Evolutionary conservation across 2,797 vertebrate genomes (phyloP), one percentile per base, ranked within the genome.

Genomic region (Pseudochirops cupreus): DNA sequence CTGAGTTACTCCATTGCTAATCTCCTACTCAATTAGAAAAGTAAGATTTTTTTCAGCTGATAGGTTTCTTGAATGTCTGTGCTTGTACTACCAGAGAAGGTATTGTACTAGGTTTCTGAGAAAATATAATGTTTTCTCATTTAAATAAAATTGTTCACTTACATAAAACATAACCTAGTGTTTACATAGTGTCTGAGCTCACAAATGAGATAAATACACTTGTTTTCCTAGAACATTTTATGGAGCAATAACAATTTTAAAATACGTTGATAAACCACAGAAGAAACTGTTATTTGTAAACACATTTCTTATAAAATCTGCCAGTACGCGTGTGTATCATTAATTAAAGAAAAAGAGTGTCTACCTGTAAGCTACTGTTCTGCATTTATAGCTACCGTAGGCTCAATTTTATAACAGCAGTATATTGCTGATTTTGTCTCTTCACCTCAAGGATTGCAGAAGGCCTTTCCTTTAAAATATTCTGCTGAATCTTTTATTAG

Each of bases 401-500:
- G n/a, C 33, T 39, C 33, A 74, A 39, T 74, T 74, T 74, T 39
- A n/a, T 74, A 74, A 14, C 1, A 10, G 39, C 33, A n/a, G 1
- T 39, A 21, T 74, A 74, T 74, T n/a, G 33, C 62, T 74, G 39
- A 74, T 74, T 74, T 74, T 74, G 62, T 33, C 33, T 74, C 33
- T n/a, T 74, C 14, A 74, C 14, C 33, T 28, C 62, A 18, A 14
- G 62, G 33, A 39, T 21, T 39, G 5, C 33, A 39, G 18, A 39
- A 74, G n/a, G 62, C n/a, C 59, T 62, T 74, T 74, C 33, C 62
- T 74, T 74, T 74, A 74, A 74, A 74, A 74, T n/a, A 74, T 74
- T n/a, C 62, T 74, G 33, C 33, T 39, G 33, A 74, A 6, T 39
- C 16, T 39, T n/a, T 74, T 74, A 16, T 74, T 74, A 74, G 62